phyloP scores from a whole-genome alignment of 2,888 invertebrate species.

The Melangyna quadrimaculata region DNA sequence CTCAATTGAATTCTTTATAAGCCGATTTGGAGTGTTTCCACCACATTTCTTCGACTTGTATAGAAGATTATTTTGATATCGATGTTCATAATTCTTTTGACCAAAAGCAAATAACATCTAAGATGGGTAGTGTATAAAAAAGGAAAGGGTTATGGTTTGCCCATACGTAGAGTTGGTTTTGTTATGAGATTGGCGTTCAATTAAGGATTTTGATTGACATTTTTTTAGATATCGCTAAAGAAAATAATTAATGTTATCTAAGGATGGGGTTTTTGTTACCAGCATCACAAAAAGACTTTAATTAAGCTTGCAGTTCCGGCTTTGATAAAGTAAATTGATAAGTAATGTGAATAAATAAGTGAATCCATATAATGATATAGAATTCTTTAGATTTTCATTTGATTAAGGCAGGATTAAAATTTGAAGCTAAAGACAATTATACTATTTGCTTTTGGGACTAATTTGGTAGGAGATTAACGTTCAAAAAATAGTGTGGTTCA shows the following conservation, averaged over 20 bases:
- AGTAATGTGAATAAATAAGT: not conserved
- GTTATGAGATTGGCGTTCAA: slow-evolving; percentile 47
- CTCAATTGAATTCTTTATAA: slow-evolving; percentile 21
- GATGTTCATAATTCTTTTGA: slow-evolving; percentile 4
- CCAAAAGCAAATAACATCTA: not conserved
- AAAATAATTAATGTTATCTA: not conserved
- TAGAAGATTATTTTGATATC: slow-evolving; percentile 17
- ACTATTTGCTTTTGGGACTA: too few relatives aligned
- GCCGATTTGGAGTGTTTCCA: slow-evolving; percentile 22
- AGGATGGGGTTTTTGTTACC: not conserved
- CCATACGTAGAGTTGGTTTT: slow-evolving; percentile 13
- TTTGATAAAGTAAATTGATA: not conserved
- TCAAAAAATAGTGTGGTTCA: too few relatives aligned
- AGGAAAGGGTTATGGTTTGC: not conserved
- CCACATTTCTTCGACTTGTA: slow-evolving; percentile 2
- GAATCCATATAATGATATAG: not conserved
- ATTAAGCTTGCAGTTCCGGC: not conserved
- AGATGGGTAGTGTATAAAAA: too few relatives aligned
- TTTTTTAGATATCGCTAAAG: slow-evolving; percentile 21
- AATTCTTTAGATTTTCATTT: not conserved
- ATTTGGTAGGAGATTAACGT: too few relatives aligned
- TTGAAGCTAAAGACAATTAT: too few relatives aligned
- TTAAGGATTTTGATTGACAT: slow-evolving; percentile 60
- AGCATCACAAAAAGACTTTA: not conserved
- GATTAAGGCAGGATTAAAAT: not conserved